phyloP scores from a whole-genome alignment of 2,113 vertebrate genomes.

The Phocoena phocoena region DNA sequence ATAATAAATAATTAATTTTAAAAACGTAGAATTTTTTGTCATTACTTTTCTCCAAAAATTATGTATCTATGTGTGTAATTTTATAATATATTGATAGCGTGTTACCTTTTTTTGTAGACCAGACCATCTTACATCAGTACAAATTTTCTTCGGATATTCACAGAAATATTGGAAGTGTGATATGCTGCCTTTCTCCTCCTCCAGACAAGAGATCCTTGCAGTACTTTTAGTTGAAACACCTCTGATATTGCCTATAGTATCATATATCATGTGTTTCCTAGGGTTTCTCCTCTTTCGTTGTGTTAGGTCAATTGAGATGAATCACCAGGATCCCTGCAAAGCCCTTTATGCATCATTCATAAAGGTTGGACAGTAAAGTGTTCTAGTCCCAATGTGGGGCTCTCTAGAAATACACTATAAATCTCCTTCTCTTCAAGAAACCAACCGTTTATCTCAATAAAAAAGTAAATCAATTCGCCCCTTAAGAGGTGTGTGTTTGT shows the following conservation, averaged over 20 bases:
- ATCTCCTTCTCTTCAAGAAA: background rate
- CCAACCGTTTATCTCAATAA: background rate
- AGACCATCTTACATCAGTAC: background rate
- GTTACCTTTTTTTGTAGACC: background rate
- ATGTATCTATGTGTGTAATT: accelerated
- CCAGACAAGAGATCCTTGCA: background rate
- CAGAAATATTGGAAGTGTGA: background rate
- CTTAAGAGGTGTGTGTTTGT: background rate
- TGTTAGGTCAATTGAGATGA: background rate
- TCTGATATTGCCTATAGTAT: background rate
- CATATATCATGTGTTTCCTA: background rate
- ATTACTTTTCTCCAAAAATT: background rate
- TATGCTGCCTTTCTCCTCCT: background rate
- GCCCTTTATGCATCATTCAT: background rate
- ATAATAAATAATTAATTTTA: no score
- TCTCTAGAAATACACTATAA: background rate
- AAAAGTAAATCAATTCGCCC: background rate
- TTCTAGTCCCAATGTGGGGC: background rate
- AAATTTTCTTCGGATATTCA: background rate
- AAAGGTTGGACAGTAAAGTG: background rate
- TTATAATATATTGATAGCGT: accelerated
- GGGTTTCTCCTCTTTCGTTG: background rate
- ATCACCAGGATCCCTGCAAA: background rate
- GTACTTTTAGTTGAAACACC: accelerated
- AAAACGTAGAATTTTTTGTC: background rate